phyloP scores from a whole-genome alignment of 2,113 vertebrate genomes.

The Phainopepla nitens region DNA sequence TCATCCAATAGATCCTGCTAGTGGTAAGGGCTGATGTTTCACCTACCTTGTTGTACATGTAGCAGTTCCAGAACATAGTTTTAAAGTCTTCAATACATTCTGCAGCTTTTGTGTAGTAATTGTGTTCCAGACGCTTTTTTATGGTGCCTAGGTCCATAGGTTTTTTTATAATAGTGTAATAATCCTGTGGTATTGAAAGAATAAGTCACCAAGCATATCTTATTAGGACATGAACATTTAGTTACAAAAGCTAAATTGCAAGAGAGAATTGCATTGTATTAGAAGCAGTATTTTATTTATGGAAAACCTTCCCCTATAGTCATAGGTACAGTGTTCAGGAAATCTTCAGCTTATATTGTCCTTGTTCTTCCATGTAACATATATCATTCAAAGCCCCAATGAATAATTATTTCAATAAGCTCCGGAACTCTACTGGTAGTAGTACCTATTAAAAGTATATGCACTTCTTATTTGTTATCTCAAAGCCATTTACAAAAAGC shows the following conservation, averaged over 20 bases:
- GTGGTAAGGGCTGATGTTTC: neutral
- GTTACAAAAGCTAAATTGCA: neutral
- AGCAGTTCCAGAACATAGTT: constrained; percentile 92
- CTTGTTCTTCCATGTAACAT: neutral
- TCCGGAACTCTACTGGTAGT: neutral
- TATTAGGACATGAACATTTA: neutral
- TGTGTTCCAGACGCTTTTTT: constrained; percentile 87
- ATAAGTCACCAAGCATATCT: neutral
- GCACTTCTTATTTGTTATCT: neutral
- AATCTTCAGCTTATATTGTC: neutral
- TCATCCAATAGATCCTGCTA: neutral
- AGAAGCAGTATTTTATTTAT: neutral
- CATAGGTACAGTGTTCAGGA: neutral
- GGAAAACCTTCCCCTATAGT: neutral
- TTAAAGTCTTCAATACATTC: constrained; percentile 90
- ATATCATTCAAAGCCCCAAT: neutral
- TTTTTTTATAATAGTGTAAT: constrained; percentile 87
- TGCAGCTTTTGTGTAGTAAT: constrained; percentile 83
- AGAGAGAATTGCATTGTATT: neutral
- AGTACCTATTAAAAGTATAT: neutral
- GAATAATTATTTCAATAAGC: neutral
- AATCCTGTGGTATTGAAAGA: constrained; percentile 79
- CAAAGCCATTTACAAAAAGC: neutral
- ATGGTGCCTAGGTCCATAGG: constrained; percentile 94
- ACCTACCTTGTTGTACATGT: constrained; percentile 88